These are phyloP conservation scores for Nannospalax galili DNA, from an alignment of 2,113 vertebrate genomes.

Conservation along the genomic window DNA sequence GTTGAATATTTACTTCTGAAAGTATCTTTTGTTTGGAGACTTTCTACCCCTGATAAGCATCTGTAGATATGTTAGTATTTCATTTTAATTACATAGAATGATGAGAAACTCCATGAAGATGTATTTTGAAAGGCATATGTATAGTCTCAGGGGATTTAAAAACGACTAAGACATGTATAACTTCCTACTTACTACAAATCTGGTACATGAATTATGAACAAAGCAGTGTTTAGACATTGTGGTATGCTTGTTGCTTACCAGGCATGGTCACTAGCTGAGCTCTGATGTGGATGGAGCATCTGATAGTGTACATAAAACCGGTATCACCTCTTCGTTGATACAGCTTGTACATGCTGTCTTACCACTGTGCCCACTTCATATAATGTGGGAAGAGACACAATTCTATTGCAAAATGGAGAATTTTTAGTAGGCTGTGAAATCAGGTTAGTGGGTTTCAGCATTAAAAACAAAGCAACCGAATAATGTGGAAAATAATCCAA, in stretches of 20 bases:
- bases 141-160: background rate
- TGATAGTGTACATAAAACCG: background rate
- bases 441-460: background rate
- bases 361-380: background rate
- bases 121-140: slow-evolving; percentile 25
- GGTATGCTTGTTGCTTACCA: background rate
- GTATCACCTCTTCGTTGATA: background rate
- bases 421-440: background rate
- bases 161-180: background rate
- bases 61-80: background rate
- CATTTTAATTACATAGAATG: background rate
- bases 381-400: background rate
- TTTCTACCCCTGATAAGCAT: background rate
- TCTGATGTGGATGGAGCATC: background rate
- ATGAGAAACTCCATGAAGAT: background rate
- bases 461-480: background rate
- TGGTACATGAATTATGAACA: background rate
- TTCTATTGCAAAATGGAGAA: background rate
- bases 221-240: background rate
- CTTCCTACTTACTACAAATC: background rate
- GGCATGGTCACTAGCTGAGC: background rate
- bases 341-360: background rate
- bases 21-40: background rate
- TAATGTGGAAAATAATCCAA: slow-evolving; percentile 13
- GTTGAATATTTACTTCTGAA: slow-evolving; percentile 28